Evolutionary conservation across 2,113 vertebrate genomes (phyloP), one percentile per base, ranked within the genome.

Genomic region (Prietella phreatophila): DNA sequence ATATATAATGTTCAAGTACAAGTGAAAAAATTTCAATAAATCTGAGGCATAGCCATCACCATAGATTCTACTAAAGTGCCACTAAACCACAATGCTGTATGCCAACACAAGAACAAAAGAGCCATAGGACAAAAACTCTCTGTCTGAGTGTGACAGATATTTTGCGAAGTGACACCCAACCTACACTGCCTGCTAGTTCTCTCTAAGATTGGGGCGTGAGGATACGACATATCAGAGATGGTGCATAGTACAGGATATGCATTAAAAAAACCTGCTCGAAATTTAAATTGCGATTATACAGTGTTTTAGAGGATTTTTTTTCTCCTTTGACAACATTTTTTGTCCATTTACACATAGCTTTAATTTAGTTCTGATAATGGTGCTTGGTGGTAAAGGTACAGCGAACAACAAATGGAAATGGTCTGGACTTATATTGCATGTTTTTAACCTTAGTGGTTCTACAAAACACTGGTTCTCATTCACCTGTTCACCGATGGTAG

Each of bases 71-170:
- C 78, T 8, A 30, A 80, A 80, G 78, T 80, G 15, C 50, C 27
- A 80, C 50, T 33, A 30, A 55, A 30, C 50, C 27, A 80, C 50
- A 80, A 58, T 81, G n/a, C n/a, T 33, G 55, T 81, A 81, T 33
- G 27, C 53, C 22, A 30, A 17, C 53, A 81, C 79, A 55, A 55
- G 79, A 81, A 81, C 53, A 81, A 81, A 81, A 58, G 30, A 81
- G n/a, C n/a, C 56, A 8, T 56, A 20, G 53, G 10, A 33, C 50
- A 81, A 79, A 17, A 53, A 53, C 47, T 53, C 19, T 78, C 50
- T 56, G 78, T 56, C 76, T 53, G 76, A 30, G 47, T 79, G 47
- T 30, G 76, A 79, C 42, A 19, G 8, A 79, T 55, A 79, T 55
- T 47, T 79, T 79, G 25, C 27, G 42, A 79, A 53, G 14, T n/a